Percentiles rank a stretch among this genome's conserved stretches.
Conservation (phyloP, 2,888 invertebrate species). For the Drosophila neoperkinsi region DNA sequence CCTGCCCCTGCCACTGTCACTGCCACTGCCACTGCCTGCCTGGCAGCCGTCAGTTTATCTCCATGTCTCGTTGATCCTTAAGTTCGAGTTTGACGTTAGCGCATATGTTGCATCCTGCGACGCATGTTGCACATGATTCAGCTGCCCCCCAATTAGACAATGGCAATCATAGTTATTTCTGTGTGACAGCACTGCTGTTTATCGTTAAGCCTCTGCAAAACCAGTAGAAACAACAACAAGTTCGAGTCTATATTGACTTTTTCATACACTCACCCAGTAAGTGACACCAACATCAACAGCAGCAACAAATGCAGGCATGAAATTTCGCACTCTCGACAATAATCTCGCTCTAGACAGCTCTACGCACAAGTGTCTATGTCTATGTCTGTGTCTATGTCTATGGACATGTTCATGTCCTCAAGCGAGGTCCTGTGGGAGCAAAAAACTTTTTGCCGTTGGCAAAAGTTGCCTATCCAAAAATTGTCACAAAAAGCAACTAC, state of each 20-base stretch:
- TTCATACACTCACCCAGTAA: conserved; percentile 47
- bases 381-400: conserved; percentile 15
- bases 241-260: conserved; percentile 57
- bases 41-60: conserved; percentile 61
- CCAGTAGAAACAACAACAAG: not conserved
- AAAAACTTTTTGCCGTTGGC: conserved; percentile 60
- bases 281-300: conserved; percentile 70
- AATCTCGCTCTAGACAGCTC: conserved; percentile 50
- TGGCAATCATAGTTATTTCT: conserved; percentile 34
- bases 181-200: conserved; percentile 10
- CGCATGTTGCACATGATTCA: conserved; percentile 45
- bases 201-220: not conserved
- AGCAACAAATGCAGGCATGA: conserved; percentile 64
- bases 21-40: conserved; percentile 22
- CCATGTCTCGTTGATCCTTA: conserved; percentile 60
- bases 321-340: conserved; percentile 75
- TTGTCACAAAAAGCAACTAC: conserved; percentile 75
- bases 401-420: conserved; percentile 23
- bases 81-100: conserved; percentile 60
- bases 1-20: conserved; percentile 11
- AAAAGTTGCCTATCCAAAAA: conserved; percentile 56
- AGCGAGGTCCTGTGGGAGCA: conserved; percentile 69
- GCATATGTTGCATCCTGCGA: conserved; percentile 72
- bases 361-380: conserved; percentile 37
- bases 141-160: conserved; percentile 63